Percentiles rank a stretch among this genome's conserved stretches.
Conservation (phyloP, 2,797 vertebrate genomes). For the Hoplostethus mediterraneus region DNA sequence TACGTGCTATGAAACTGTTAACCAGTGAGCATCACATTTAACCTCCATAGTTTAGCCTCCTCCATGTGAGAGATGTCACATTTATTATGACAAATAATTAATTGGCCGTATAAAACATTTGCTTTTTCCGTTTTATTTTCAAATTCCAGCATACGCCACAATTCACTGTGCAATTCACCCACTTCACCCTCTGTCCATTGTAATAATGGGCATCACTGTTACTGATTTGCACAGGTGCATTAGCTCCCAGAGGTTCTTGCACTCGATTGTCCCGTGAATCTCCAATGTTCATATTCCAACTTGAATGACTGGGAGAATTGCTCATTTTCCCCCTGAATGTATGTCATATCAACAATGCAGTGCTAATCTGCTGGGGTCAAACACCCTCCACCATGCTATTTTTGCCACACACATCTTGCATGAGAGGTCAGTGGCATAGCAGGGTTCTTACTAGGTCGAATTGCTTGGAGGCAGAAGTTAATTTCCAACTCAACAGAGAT, state of each 20-base stretch:
- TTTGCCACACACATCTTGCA: conserved; percentile 66
- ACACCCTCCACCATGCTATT: conserved; percentile 63
- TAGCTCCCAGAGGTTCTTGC: conserved; percentile 12
- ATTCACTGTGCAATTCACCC: background rate
- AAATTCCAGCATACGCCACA: background rate
- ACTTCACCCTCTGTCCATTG: conserved; percentile 14
- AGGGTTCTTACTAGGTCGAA: conserved; percentile 66
- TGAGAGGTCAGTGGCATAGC: conserved; percentile 64
- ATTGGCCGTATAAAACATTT: conserved; percentile 25
- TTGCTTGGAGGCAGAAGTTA: conserved; percentile 75
- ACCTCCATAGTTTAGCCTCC: conserved; percentile 15
- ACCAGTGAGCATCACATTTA: background rate
- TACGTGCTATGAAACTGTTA: conserved; percentile 1
- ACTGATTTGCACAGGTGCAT: background rate
- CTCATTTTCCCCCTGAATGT: conserved; percentile 35
- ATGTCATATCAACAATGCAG: conserved; percentile 60
- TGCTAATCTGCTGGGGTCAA: conserved; percentile 62
- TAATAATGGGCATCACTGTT: background rate
- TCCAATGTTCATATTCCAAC: background rate
- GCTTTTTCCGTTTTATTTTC: background rate
- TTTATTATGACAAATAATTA: conserved; percentile 36
- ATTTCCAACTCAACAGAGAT: conserved; percentile 78
- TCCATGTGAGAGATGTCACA: conserved; percentile 4
- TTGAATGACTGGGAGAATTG: conserved; percentile 25
- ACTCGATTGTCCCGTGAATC: conserved; percentile 6